These are phyloP conservation scores for Cacatua alba DNA, from an alignment of 2,113 vertebrate species.

Conservation along the genomic window DNA sequence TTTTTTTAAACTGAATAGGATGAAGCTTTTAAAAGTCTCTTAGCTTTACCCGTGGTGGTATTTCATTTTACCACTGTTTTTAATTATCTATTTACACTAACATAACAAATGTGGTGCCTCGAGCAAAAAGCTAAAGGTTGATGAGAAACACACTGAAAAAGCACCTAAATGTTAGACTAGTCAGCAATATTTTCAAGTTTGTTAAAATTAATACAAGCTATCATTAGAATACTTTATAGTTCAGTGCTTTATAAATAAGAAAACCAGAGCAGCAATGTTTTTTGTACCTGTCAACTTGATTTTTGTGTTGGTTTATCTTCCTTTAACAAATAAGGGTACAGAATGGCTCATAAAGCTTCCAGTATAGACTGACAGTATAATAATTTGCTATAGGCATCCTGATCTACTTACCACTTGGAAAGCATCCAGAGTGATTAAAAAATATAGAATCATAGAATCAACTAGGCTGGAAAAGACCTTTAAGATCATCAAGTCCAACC, in stretches of 20 bases:
- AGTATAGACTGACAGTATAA: neutral
- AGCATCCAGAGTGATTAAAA: neutral
- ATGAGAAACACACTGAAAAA: slow-evolving; percentile 33
- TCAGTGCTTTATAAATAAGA: slow-evolving; percentile 45
- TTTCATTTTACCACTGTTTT: slow-evolving; percentile 5
- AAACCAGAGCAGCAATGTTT: neutral
- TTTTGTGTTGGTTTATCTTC: neutral
- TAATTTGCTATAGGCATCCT: neutral
- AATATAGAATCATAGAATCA: neutral
- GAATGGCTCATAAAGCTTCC: neutral
- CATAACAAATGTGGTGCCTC: neutral
- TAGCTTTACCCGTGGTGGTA: neutral
- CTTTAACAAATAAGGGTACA: neutral
- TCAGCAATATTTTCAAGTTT: slow-evolving; percentile 45
- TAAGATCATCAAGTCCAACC: neutral
- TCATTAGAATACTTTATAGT: slow-evolving; percentile 3
- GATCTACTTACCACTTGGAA: neutral
- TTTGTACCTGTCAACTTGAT: neutral
- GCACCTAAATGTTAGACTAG: neutral
- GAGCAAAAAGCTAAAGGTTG: slow-evolving; percentile 26
- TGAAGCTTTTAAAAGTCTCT: slow-evolving; percentile 6
- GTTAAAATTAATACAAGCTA: slow-evolving; percentile 48
- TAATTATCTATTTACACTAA: slow-evolving; percentile 11
- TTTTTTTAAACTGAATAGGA: neutral
- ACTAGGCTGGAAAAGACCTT: neutral